phyloP scores from a whole-genome alignment of 2,113 vertebrate species.

The Stegastes partitus region DNA sequence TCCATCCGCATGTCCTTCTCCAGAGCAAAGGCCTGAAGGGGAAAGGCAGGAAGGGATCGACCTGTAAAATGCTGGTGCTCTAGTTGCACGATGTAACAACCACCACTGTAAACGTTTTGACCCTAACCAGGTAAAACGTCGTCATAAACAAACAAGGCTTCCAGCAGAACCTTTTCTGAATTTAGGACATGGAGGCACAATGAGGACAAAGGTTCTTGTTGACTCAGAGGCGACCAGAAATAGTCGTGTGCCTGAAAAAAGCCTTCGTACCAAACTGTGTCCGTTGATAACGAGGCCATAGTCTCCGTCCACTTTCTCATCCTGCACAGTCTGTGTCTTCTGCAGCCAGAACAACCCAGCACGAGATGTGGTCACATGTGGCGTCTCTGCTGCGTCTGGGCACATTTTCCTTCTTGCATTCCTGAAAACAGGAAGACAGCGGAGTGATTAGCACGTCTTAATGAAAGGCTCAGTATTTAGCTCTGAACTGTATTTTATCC shows the following conservation, averaged over 20 bases:
- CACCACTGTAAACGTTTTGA: too few species aligned
- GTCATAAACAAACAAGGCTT: neutral
- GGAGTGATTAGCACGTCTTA: too few species aligned
- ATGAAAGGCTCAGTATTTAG: too few species aligned
- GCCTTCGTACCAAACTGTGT: slow-evolving; percentile 90
- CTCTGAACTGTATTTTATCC: too few species aligned
- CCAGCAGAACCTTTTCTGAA: neutral
- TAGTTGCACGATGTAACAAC: neutral
- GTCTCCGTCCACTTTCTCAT: slow-evolving; percentile 88
- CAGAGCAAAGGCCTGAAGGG: slow-evolving; percentile 88
- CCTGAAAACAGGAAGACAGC: slow-evolving; percentile 68
- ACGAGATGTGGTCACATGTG: slow-evolving; percentile 67
- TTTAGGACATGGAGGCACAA: neutral
- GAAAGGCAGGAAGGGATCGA: neutral
- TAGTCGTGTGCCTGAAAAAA: neutral
- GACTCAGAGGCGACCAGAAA: neutral
- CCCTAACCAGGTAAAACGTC: neutral
- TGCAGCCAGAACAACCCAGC: slow-evolving; percentile 73
- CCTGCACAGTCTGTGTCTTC: slow-evolving; percentile 80
- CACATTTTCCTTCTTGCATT: slow-evolving; percentile 89
- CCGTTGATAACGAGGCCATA: slow-evolving; percentile 93
- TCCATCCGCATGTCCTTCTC: slow-evolving; percentile 89
- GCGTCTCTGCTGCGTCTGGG: slow-evolving; percentile 78
- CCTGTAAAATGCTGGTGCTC: too few species aligned
- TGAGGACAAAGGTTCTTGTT: too few species aligned